Base-by-base conservation (phyloP, 2,888 invertebrate genomes). In the Hypsopygia costalis region DNA sequence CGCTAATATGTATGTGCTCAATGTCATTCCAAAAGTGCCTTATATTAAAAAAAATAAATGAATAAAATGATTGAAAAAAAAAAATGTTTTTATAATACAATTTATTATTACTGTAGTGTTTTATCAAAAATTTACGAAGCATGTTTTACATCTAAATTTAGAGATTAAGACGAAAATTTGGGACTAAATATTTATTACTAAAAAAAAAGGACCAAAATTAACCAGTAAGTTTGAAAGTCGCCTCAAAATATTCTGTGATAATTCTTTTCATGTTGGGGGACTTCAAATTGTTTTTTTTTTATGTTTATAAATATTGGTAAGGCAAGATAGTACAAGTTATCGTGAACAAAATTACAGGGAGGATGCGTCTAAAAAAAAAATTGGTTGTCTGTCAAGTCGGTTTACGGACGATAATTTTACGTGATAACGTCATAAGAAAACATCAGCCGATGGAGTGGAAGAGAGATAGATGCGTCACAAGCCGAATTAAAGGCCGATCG, bases 161-260 rank as follows among this genome's bases (percentile, higher is more conserved):
- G 33, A 33, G 8, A 27, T 38, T 33, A 21, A 11, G 31, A 31
- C 31, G 10, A 11, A 10, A 31, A 9, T 35, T 20, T 2, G 16
- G 16, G 16, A 16, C 16, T 20, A 11, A 9, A 38, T 20, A 16
- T 20, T 28, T 33, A 20, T 16, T 11, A 38, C 32, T 12, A 28
- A 32, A 21, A 36, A 44, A 44, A 34, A 39, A 47, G 61, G 60
- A 58, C 64, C 62, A 64, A 65, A 60, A 55, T 58, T 58, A 44
- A 46, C 40, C 32, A 55, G 49, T 47, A 58, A 54, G 69, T 81
- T 86, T 87, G 87, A 80, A 87, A 78, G 55, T 65, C 53, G 60
- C 87, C 87, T 88, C 87, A 81, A 72, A 75, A 69, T 74, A 76
- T 86, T 86, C 87, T 88, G 87, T 88, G 87, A 88, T 88, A 88